Evolutionary conservation across 2,797 vertebrate species (phyloP).

Genomic region (Chelonia mydas): DNA sequence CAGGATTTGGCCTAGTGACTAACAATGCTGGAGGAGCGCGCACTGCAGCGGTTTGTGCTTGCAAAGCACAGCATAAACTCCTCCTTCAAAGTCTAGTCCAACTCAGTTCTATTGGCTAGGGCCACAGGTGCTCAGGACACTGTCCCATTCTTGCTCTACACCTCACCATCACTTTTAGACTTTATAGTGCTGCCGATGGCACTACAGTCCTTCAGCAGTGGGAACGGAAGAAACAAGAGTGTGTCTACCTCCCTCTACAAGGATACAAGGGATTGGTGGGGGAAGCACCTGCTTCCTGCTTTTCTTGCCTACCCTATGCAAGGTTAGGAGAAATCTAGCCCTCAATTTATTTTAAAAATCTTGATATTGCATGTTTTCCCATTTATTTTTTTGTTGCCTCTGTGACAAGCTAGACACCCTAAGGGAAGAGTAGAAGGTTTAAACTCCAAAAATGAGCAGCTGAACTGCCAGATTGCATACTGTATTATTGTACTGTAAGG

Average conservation of each 20-base stretch:
- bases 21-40: neutral
- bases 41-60: neutral
- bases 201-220: rapidly evolving
- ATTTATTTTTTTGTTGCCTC: neutral
- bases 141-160: neutral
- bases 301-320: neutral
- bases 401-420: neutral
- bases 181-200: neutral
- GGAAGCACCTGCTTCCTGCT: neutral
- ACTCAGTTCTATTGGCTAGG: no score
- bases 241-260: neutral
- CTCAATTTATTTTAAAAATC: neutral
- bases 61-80: neutral
- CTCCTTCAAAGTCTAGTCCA: no score
- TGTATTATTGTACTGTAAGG: no score
- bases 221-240: neutral
- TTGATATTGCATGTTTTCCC: neutral
- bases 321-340: neutral
- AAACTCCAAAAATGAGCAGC: no score
- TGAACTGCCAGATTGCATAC: no score
- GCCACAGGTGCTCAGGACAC: no score
- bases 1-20: neutral
- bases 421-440: no score
- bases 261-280: neutral
- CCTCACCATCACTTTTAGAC: rapidly evolving